A percentile compares a stretch with the other conserved stretches of the same genome.
These are phyloP conservation scores for Hipposideros armiger DNA, from an alignment of 2,113 vertebrate species.

Conservation along the genomic window DNA sequence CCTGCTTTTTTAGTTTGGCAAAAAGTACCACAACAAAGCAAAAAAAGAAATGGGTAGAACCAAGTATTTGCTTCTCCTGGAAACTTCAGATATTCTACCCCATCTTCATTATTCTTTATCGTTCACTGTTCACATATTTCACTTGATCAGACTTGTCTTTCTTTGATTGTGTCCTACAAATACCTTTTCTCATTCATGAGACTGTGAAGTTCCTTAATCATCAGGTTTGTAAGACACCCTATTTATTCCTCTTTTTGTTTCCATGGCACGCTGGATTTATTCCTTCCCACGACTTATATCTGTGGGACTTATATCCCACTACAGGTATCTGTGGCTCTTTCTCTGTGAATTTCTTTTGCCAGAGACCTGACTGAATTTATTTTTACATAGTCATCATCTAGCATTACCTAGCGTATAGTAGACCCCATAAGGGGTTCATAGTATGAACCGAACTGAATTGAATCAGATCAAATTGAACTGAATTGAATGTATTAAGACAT, in stretches of 20 bases:
- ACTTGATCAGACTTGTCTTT: not conserved
- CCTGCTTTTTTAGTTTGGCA: not conserved
- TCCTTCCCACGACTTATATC: not conserved
- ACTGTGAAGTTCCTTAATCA: not conserved
- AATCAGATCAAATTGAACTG: slow-evolving; percentile 41
- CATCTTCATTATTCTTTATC: not conserved
- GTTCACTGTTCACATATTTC: not conserved
- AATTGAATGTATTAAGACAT: not conserved
- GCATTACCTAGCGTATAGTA: not conserved
- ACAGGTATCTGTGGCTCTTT: not conserved
- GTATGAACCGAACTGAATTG: not conserved
- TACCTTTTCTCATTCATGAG: not conserved
- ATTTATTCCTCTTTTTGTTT: not conserved
- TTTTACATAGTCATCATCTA: not conserved
- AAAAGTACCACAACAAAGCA: not conserved
- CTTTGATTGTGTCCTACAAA: not conserved
- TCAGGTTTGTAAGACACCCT: not conserved
- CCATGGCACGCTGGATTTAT: not conserved
- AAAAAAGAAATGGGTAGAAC: not conserved
- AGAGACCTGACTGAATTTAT: not conserved
- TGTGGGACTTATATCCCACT: no score
- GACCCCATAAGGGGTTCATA: not conserved
- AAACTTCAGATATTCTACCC: not conserved
- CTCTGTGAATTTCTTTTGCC: not conserved
- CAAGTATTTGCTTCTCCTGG: not conserved